Evolutionary conservation across 53 echinoderm and acorn worm species (phyloP).

Genomic region (Echinarachnius parma): DNA sequence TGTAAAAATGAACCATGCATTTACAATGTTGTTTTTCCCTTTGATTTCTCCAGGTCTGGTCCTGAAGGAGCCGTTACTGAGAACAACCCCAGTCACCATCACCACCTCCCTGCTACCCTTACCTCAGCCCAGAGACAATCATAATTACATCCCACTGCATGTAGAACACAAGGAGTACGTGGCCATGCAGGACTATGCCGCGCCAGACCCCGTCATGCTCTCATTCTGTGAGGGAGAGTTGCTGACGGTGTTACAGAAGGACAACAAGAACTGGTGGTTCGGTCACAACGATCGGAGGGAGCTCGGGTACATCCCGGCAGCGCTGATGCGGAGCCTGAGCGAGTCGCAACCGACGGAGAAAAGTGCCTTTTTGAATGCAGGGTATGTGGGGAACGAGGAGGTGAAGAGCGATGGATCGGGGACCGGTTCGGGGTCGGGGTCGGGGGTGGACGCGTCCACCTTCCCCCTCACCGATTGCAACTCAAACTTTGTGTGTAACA

Average conservation of each 20-base stretch:
- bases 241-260: slow-evolving; percentile 81
- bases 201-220: slow-evolving; percentile 72
- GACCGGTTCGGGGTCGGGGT: slow-evolving; percentile 8
- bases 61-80: slow-evolving; percentile 66
- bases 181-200: slow-evolving; percentile 71
- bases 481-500: slow-evolving; percentile 48
- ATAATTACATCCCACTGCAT: slow-evolving; percentile 95
- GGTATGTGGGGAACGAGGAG: slow-evolving; percentile 30
- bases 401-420: slow-evolving; percentile 33
- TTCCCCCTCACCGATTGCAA: slow-evolving; percentile 41
- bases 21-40: too few species aligned
- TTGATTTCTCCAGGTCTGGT: slow-evolving; percentile 67
- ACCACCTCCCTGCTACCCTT: slow-evolving; percentile 82
- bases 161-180: slow-evolving; percentile 92
- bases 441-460: slow-evolving; percentile 22
- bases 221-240: slow-evolving; percentile 83
- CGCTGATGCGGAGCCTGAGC: slow-evolving; percentile 52
- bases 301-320: slow-evolving; percentile 84
- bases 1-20: too few species aligned
- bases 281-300: slow-evolving; percentile 75
- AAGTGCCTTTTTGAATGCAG: slow-evolving; percentile 53
- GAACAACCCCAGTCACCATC: slow-evolving; percentile 80
- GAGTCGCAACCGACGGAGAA: slow-evolving; percentile 57
- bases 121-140: slow-evolving; percentile 74
- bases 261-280: slow-evolving; percentile 97